phyloP scores from a whole-genome alignment of 2,797 vertebrate genomes.

The Garrulus glandarius region DNA sequence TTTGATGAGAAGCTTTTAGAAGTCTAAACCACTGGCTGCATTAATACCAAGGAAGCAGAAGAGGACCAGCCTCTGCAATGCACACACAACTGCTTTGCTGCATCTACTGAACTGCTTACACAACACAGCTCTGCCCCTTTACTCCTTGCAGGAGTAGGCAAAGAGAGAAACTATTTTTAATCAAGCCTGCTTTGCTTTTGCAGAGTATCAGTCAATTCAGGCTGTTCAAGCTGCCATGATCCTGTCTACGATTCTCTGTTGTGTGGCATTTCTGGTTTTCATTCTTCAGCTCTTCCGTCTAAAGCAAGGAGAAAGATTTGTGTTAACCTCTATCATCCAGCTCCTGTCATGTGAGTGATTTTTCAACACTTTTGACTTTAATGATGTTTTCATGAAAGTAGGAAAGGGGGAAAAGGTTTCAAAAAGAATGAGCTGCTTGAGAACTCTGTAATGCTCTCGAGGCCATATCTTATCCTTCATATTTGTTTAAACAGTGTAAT shows the following conservation, averaged over 20 bases:
- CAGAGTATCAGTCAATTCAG: constrained; percentile 85
- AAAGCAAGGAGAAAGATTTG: constrained; percentile 93
- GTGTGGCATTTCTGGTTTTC: constrained; percentile 89
- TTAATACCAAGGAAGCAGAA: neutral
- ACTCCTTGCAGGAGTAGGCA: neutral
- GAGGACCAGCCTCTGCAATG: neutral
- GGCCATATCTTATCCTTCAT: neutral
- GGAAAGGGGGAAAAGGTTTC: neutral
- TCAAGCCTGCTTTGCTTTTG: constrained; percentile 5
- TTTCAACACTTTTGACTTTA: neutral
- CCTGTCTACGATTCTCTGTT: constrained; percentile 89
- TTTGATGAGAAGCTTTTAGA: neutral
- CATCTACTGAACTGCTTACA: neutral
- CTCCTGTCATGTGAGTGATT: constrained; percentile 87
- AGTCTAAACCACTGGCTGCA: neutral
- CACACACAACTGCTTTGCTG: neutral
- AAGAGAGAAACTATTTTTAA: neutral
- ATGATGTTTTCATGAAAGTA: neutral
- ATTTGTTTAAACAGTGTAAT: neutral
- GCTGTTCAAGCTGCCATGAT: constrained; percentile 91
- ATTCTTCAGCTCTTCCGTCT: constrained; percentile 94
- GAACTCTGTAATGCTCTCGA: neutral
- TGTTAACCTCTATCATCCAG: constrained; percentile 89
- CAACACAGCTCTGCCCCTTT: neutral
- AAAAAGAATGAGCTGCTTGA: neutral